These are phyloP conservation scores for Trachelus iudaicus DNA, from an alignment of 2,888 invertebrate species.

Conservation along the genomic window DNA sequence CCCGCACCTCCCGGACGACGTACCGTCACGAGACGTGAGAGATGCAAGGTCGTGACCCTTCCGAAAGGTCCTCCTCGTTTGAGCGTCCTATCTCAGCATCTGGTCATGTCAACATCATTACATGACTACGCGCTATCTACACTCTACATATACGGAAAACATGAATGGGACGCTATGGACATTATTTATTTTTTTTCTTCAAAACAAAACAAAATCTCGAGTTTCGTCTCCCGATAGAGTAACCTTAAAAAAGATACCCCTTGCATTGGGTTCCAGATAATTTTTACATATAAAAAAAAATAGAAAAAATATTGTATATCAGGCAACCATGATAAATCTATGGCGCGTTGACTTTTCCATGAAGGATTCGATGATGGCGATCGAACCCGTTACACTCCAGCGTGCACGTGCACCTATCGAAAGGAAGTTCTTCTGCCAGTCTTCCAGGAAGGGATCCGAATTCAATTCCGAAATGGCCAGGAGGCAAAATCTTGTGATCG, in stretches of 20 bases:
- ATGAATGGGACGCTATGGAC: background rate
- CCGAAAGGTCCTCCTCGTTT: background rate
- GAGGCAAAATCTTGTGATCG: background rate
- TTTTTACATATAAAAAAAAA: background rate
- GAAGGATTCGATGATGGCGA: background rate
- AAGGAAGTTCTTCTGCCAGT: background rate
- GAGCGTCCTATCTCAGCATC: background rate
- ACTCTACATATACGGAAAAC: background rate
- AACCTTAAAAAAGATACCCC: background rate
- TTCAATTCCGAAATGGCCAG: background rate
- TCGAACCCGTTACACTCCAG: background rate
- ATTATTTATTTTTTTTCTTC: background rate
- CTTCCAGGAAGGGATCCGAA: background rate
- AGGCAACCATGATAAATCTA: background rate
- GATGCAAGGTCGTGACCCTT: slow-evolving; percentile 2
- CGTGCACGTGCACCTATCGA: background rate
- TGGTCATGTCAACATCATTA: slow-evolving; percentile 4
- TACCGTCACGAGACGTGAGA: background rate
- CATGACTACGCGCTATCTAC: background rate
- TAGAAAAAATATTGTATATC: background rate
- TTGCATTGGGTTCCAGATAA: background rate
- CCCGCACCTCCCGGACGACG: background rate
- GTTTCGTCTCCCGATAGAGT: background rate
- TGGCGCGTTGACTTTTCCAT: background rate
- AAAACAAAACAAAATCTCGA: background rate